These are phyloP conservation scores for Regulus satrapa DNA, from an alignment of 2,113 vertebrate species.

Conservation along the genomic window DNA sequence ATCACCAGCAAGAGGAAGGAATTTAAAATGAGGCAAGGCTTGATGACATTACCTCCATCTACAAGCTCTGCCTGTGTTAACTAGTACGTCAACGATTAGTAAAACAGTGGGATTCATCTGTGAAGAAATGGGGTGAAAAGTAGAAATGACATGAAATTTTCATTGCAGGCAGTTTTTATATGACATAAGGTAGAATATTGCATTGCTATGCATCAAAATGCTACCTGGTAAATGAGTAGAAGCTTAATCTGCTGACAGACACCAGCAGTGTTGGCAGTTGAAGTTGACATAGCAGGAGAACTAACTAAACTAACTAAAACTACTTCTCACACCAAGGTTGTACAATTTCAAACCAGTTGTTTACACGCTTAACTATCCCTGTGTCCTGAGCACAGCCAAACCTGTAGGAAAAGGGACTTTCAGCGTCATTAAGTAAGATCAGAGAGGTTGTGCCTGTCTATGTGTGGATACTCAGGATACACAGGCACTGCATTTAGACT, in stretches of 20 bases:
- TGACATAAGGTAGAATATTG: not conserved
- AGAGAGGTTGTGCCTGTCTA: not conserved
- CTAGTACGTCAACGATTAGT: slow-evolving; percentile 12
- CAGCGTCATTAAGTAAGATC: not conserved
- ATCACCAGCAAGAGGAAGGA: not conserved
- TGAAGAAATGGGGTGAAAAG: not conserved
- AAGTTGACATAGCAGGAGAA: not conserved
- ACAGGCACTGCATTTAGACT: slow-evolving; percentile 33
- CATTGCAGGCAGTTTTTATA: not conserved
- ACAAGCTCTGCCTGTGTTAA: slow-evolving; percentile 39
- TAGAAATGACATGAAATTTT: not conserved
- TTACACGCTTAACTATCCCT: not conserved
- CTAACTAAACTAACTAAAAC: not conserved
- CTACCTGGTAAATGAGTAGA: not conserved
- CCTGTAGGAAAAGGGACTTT: not conserved
- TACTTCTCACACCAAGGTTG: not conserved
- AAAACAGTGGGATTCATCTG: not conserved
- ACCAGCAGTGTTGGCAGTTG: not conserved
- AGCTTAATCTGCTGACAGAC: not conserved
- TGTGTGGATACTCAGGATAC: not conserved
- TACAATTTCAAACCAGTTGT: not conserved
- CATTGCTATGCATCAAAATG: not conserved
- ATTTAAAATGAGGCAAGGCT: slow-evolving; percentile 28
- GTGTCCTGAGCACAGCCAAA: not conserved
- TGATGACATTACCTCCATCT: slow-evolving; percentile 45